Conservation (phyloP, 2,888 invertebrate species). For the Rhingia rostrata region DNA sequence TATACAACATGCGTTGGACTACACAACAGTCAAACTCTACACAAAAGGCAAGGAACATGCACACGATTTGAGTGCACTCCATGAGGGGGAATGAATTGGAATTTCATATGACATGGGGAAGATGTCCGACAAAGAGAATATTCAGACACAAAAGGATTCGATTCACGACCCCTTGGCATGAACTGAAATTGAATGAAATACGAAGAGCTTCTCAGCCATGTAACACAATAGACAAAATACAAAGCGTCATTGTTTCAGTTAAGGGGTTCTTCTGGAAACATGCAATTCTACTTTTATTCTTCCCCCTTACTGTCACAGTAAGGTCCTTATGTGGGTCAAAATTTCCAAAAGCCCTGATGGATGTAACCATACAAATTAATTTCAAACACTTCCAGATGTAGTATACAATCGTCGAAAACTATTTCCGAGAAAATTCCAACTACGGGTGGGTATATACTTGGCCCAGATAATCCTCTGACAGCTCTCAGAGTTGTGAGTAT, state of each 20-base stretch:
- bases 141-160: conserved; percentile 54
- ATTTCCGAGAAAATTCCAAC: conserved; percentile 14
- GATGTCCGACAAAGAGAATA: conserved; percentile 31
- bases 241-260: conserved; percentile 52
- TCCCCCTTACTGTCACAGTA: conserved; percentile 14
- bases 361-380: conserved; percentile 38
- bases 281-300: conserved; percentile 34
- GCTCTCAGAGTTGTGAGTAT: conserved; percentile 7
- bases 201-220: conserved; percentile 16
- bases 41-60: conserved; percentile 1
- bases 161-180: conserved; percentile 53
- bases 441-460: conserved; percentile 22
- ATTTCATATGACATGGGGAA: conserved; percentile 24
- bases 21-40: conserved; percentile 4
- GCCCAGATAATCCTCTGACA: conserved; percentile 37
- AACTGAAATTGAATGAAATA: conserved; percentile 21
- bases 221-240: conserved; percentile 11
- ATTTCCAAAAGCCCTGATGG: conserved; percentile 22
- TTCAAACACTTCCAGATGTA: conserved; percentile 12
- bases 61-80: conserved; percentile 23
- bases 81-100: conserved; percentile 13
- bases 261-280: conserved; percentile 19
- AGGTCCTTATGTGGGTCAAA: conserved; percentile 43
- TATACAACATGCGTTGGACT: conserved; percentile 18
- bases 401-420: conserved; percentile 29